Evolutionary conservation across 2,113 vertebrate genomes (phyloP).

Genomic region (Illadopsis cleaveri): DNA sequence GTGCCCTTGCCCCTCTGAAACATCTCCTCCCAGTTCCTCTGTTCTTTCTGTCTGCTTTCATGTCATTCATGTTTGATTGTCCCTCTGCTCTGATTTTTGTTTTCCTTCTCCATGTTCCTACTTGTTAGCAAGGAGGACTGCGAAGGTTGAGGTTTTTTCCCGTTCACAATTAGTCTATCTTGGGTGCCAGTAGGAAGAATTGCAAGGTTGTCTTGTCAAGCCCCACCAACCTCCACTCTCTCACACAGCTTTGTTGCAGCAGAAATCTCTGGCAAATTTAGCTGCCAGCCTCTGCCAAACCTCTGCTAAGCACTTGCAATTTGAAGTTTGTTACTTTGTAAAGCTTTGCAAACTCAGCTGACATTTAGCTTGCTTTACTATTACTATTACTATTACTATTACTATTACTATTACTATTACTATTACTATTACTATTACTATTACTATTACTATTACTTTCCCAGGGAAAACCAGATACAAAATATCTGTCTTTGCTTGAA

Average conservation of each 20-base stretch:
- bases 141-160: neutral
- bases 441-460: neutral
- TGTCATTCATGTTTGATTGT: neutral
- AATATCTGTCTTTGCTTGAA: neutral
- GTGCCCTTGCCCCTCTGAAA: neutral
- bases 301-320: neutral
- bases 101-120: neutral
- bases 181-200: neutral
- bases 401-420: neutral
- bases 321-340: neutral
- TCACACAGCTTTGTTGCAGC: neutral
- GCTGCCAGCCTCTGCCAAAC: neutral
- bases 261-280: neutral
- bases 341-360: neutral
- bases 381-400: neutral
- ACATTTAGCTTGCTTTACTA: neutral
- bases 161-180: neutral
- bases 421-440: neutral
- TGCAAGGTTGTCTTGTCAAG: neutral
- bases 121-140: neutral
- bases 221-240: neutral
- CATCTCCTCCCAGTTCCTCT: neutral
- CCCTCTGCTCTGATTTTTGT: fast-evolving
- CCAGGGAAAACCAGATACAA: neutral
- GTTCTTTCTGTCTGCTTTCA: neutral